Evolutionary conservation across 1,140 invertebrate genomes (phyloP), one percentile per base, ranked within the genome.

Genomic region (Drosophila nigrodunni): DNA sequence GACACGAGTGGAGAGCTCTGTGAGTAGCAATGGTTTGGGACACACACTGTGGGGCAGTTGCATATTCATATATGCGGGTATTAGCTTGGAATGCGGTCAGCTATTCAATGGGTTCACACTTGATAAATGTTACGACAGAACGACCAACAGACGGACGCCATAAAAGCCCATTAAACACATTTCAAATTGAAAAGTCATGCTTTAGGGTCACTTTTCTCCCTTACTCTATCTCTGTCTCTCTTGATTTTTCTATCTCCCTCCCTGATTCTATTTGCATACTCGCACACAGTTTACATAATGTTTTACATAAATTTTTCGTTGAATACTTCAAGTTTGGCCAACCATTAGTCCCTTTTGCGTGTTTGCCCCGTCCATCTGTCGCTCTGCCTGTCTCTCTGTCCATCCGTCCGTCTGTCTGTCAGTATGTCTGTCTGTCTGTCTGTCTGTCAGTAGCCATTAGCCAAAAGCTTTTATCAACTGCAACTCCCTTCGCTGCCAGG

Each of bases 261-360:
- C 37, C 46, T 46, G 13, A 11, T 37, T 50, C 39, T 72, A 72
- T 66, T 72, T 72, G 62, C 69, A 66, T 66, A 71, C 35, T 46
- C 43, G 57, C 67, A 65, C 73, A 76, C 46, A 76, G 73, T 74
- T 77, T 77, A 66, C 75, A 77, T 74, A 71, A 77, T 83, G 69
- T 73, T 89, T 88, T 81, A 87, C 80, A 88, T 88, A 82, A 78
- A 88, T 89, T 85, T 88, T 85, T 74, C 73, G 85, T 89, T 89
- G 76, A 83, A 82, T 83, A 82, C 69, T 59, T 57, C 55, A 61
- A 88, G 80, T 88, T 74, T 74, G 62, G 44, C 43, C 13, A 68
- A 34, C 55, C 39, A 59, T 39, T 69, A 21, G 55, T 60, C 64
- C 34, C 37, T 52, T 44, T 50, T 49, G 46, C 55, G 30, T 44